These are phyloP conservation scores for Galeopsomyia nigrocyanea DNA, from an alignment of 2,888 invertebrate genomes.

Conservation along the genomic window DNA sequence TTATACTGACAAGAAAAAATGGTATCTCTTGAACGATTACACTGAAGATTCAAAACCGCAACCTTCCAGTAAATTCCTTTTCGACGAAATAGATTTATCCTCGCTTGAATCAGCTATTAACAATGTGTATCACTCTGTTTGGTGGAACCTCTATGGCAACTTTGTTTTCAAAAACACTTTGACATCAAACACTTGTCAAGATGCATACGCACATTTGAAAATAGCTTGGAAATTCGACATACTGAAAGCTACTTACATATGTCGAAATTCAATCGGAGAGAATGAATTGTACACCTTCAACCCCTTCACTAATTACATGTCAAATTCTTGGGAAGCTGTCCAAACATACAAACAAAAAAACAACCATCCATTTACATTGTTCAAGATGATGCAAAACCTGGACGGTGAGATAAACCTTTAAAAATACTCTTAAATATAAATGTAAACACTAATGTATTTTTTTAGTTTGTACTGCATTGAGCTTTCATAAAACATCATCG, in stretches of 20 bases:
- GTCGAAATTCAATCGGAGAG: background rate
- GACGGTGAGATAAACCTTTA: background rate
- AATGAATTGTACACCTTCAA: background rate
- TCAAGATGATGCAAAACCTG: background rate
- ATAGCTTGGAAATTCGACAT: conserved; percentile 5
- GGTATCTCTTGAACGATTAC: background rate
- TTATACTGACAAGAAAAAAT: background rate
- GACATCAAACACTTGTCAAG: background rate
- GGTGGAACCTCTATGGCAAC: background rate
- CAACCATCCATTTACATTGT: background rate
- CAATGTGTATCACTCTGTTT: background rate
- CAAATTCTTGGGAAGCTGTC: background rate
- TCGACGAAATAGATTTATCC: conserved; percentile 4
- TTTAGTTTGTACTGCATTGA: background rate
- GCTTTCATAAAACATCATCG: background rate
- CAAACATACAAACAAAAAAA: background rate
- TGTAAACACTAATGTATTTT: background rate
- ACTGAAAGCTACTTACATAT: background rate
- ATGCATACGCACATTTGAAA: background rate
- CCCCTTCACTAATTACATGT: background rate
- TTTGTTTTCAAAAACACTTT: conserved; percentile 1
- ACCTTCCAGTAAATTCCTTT: background rate
- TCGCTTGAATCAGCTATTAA: background rate
- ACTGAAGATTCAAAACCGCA: background rate
- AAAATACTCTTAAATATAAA: background rate